Evolutionary conservation across 2,888 invertebrate species (phyloP), one percentile per base, ranked within the genome.

Genomic region (Cheiracanthium punctorium): DNA sequence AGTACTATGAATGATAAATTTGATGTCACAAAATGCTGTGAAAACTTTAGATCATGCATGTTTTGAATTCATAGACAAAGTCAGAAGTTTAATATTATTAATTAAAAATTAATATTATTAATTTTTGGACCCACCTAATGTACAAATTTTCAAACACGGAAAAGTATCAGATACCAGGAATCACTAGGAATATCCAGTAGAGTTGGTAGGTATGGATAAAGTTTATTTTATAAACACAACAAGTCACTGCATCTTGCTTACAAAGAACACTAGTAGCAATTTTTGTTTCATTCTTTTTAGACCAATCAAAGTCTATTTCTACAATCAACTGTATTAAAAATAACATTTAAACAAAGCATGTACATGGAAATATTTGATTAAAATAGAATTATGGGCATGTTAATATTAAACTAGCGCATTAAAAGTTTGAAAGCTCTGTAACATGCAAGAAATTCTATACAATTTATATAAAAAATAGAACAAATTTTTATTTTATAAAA

Each of bases 381-480:
- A 58, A 58, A 58, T 58, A 58, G 20, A 58, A 58, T 58, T 24
- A 58, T 58, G 58, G 58, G 58, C 58, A 58, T 58, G 24, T 58
- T 58, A 58, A 58, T 58, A 58, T 58, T 58, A 58, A 24, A 58
- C 58, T 58, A 58, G 58, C 58, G 58, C 58, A 58, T n/a, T 58
- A 58, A 58, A 58, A 58, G 58, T 58, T 58, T 24, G 4, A 58
- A 58, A 58, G 58, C 58, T 58, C 58, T 58, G 58, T 58, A 58
- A 58, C 58, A 58, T 58, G 58, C 58, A 58, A 24, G 58, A 58
- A 58, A 58, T n/a, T 24, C 58, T 58, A 58, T 58, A 58, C 24
- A 58, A 58, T 58, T 58, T 58, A 58, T 58, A 58, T 58, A 58
- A 58, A 58, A 58, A 58, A 58, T 58, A 58, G 58, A 58, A 58